Base-by-base conservation (phyloP, 2,797 vertebrate genomes). In the Rachycentron canadum region DNA sequence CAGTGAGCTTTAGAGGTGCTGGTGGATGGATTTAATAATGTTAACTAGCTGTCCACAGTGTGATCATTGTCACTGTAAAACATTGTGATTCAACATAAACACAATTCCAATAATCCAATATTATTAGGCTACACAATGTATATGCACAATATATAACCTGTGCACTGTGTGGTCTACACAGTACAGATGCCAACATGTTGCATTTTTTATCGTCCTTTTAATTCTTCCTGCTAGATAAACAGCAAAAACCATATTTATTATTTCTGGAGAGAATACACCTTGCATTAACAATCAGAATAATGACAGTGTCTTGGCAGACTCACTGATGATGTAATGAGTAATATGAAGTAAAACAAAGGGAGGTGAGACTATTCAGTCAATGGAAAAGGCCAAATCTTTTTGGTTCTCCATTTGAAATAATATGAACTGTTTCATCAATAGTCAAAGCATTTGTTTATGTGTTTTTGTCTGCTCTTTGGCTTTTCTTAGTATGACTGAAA, bases 331-430 rank as follows among this genome's bases (percentile, higher is more conserved):
- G 32, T 32, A 32, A 32, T 77, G 30, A 81, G 36, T 72, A 63
- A 81, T 75, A 50, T 78, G 52, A 43, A 55, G 52, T 73, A 72
- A 84, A 81, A 63, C 32, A 25, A 64, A 19, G 55, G 63, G 62
- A 86, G 71, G 80, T 82, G 67, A 81, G 55, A 82, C 86, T 63
- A 83, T 69, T 17, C 30, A 47, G 60, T 86, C 61, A 71, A 36
- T 83, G 71, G 40, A 52, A 86, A 86, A 84, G 79, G 80, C 57
- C 61, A 65, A 64, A 83, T 82, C 49, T 73, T 45, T 84, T 72
- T 78, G 40, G 10, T 64, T 76, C 53, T 69, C 69, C 66, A 34
- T 58, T 75, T 71, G 49, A 79, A 49, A 64, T 63, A 11, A 65
- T 73, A 32, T 23, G 61, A 80, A 28, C 8, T 28, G 21, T 41